Base-by-base conservation (phyloP, 2,797 vertebrate genomes). In the Esox masquinongy region DNA sequence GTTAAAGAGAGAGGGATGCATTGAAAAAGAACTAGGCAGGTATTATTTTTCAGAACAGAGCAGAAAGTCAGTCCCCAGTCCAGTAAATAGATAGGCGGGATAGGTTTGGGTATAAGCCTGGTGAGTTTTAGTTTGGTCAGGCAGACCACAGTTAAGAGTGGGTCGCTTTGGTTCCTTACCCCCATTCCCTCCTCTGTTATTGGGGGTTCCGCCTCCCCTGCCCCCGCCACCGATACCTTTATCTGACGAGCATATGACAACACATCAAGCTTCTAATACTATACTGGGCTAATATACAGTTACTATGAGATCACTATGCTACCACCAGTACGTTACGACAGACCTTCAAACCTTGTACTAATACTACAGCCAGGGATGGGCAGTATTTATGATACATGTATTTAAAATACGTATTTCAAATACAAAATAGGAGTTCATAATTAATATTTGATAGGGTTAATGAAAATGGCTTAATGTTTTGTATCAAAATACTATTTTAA, bases 151-250 rank as follows among this genome's bases (percentile, higher is more conserved):
- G 43, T 47, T 47, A 47, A 47, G 43, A 47, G 43, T 47, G 12
- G 43, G 43, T 14, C 43, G 12, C 43, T 47, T 47, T 12, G 43
- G 53, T 74, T 85, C 73, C 84, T 90, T 85, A 88, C 86, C 89
- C 66, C 80, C 61, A 9, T 77, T 77, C 68, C 75, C 1, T 61
- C 79, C 80, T 84, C 77, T 74, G 79, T 50, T 78, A 84, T 80
- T 74, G 75, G 78, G 74, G 64, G 49, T 87, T 68, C 67, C 51
- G 22, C 77, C 80, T 53, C 85, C 83, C 66, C 83, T 31, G 74
- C 83, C 77, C 76, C 70, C 82, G 73, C 79, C 87, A 81, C 81
- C 81, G 75, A 80, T 19, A 59, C 78, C 84, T 84, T 89, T 84
- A 81, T 84, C 86, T 81, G 77, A 73, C 70, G 81, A 74, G 74